These are phyloP conservation scores for Falco naumanni DNA, from an alignment of 2,797 vertebrate species.

Conservation along the genomic window DNA sequence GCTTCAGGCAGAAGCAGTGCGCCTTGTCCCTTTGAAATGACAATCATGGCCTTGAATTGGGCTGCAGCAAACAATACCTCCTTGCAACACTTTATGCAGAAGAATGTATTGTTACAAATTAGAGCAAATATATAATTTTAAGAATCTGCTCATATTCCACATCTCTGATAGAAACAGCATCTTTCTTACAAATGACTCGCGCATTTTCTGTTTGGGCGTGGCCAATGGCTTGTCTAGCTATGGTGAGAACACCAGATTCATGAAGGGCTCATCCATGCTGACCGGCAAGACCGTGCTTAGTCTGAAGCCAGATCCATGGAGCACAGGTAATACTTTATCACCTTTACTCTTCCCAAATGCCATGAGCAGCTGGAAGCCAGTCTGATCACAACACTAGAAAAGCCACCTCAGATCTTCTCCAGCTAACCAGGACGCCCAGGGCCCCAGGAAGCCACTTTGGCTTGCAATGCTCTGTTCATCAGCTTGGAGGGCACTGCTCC, in stretches of 20 bases:
- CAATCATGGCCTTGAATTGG: neutral
- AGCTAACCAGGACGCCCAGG: rapidly evolving
- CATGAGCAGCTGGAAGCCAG: neutral
- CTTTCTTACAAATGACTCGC: neutral
- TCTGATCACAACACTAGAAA: neutral
- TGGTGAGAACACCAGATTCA: neutral
- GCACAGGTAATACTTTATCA: too few relatives aligned
- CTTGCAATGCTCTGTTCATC: rapidly evolving
- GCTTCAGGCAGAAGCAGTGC: neutral
- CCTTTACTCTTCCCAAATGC: neutral
- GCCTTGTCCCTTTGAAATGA: neutral
- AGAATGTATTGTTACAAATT: neutral
- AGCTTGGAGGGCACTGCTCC: neutral
- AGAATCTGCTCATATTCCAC: neutral
- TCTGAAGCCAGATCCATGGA: neutral
- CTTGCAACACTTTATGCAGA: neutral
- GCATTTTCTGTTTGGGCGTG: neutral
- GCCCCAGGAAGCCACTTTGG: neutral
- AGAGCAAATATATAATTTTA: neutral
- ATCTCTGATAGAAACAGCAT: neutral
- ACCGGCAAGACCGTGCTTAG: neutral
- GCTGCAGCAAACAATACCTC: neutral
- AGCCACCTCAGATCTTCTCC: neutral
- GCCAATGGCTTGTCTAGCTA: neutral
- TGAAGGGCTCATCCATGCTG: neutral